Evolutionary conservation across 2,888 invertebrate species (phyloP), one percentile per base, ranked within the genome.

Genomic region (Torymus tubicola): DNA sequence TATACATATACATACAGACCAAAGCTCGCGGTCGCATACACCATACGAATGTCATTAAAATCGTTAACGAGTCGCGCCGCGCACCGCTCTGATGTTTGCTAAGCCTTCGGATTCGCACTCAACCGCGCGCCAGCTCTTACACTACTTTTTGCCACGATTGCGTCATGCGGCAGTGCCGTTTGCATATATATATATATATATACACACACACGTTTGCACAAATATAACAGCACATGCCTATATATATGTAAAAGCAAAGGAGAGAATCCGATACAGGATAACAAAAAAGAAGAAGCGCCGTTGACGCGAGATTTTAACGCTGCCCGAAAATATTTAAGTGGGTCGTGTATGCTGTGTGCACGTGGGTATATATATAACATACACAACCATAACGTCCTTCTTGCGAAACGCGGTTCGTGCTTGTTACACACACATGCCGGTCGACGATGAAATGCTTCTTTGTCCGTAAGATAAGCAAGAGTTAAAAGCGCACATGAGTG

Each of bases 401-500:
- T 78, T 78, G 63, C 78, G 68, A 73, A 78, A 78, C 73, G 61
- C 68, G 61, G 67, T 67, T 52, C 52, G 10, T n/a, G 16, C 18
- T 5, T 14, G n/a, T 63, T 24, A 14, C 16, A 64, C 18, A 53
- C 16, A 24, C 72, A 58, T 16, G 50, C 60, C 52, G 42, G 13
- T 11, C 58, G 8, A 31, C 63, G 72, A 52, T 60, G 50, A 57
- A 63, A 72, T 50, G 69, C 55, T 8, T 42, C 42, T 42, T 42
- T 42, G 57, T 67, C 42, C 42, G 52, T 21, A n/a, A 58, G 74
- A 74, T 74, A 74, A 74, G 67, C 58, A 50, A 50, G 52, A 50
- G 60, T 60, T 61, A 58, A 69, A 69, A 57, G 58, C 58, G 69
- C 63, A 24, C 63, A 24, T 61, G 31, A 74, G 74, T 31, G 31